phyloP scores from a whole-genome alignment of 2,113 vertebrate species.

The Todiramphus saurophagus region DNA sequence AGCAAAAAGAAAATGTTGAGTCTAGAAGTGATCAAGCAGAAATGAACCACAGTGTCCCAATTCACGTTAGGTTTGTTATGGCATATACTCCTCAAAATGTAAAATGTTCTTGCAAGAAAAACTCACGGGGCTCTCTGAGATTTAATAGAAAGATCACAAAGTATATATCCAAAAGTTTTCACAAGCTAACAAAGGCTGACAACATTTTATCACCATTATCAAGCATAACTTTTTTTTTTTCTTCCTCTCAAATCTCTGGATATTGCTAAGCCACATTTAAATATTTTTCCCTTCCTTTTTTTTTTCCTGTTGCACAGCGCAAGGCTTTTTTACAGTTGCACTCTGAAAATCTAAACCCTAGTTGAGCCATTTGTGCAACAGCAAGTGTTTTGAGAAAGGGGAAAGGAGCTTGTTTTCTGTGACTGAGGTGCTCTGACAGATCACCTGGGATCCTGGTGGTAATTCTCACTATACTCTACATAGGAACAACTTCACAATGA shows the following conservation, averaged over 20 bases:
- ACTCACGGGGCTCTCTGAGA: not conserved
- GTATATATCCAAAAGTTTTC: not conserved
- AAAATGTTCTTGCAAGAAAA: not conserved
- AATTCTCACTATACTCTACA: not conserved
- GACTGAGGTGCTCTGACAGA: not conserved
- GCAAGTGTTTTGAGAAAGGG: not conserved
- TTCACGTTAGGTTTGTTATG: not conserved
- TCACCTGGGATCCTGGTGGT: not conserved
- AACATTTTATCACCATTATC: not conserved
- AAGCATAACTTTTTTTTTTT: not conserved
- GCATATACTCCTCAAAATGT: not conserved
- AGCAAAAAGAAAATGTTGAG: not conserved
- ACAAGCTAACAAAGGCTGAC: not conserved
- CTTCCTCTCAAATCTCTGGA: not conserved
- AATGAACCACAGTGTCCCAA: fast-evolving
- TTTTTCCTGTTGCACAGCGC: fast-evolving
- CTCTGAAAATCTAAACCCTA: not conserved
- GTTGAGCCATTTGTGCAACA: not conserved
- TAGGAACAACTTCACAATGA: not conserved
- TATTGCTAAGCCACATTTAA: not conserved
- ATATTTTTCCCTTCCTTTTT: not conserved
- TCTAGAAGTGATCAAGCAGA: not conserved
- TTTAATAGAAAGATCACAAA: not conserved
- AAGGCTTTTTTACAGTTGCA: not conserved
- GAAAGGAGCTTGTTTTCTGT: not conserved